Conservation (phyloP, 2,888 invertebrate genomes). For the Sabellastarte sp. region DNA sequence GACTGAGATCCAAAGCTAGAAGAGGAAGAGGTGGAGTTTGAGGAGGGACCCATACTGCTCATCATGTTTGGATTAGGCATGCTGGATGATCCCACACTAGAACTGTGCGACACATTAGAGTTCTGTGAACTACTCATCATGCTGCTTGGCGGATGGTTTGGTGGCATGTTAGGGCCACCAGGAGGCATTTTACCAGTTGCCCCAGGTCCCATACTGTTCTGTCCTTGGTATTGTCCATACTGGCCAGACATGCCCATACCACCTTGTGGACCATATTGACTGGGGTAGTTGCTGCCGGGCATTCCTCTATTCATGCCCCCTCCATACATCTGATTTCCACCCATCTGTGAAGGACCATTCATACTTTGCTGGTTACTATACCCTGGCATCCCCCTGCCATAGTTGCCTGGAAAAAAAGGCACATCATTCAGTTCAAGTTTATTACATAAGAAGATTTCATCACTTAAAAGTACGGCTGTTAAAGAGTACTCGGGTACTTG, state of each 20-base stretch:
- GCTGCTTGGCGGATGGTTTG: neutral
- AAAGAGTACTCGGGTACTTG: no score
- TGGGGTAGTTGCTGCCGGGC: conserved; percentile 6
- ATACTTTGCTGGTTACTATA: conserved; percentile 14
- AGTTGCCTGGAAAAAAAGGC: conserved; percentile 9
- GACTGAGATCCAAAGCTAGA: neutral
- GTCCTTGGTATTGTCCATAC: neutral
- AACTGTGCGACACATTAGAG: neutral
- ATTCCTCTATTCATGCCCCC: conserved; percentile 7
- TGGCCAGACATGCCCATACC: neutral
- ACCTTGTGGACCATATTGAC: neutral
- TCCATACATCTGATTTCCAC: conserved; percentile 17
- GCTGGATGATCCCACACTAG: neutral
- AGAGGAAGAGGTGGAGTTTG: neutral
- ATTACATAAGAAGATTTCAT: no score
- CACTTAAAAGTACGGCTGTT: no score
- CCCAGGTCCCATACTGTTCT: neutral
- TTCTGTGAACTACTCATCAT: neutral
- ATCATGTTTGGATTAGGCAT: neutral
- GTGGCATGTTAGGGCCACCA: neutral
- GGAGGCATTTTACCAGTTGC: no score
- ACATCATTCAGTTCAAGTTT: no score
- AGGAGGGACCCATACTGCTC: neutral
- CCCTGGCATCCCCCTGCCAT: conserved; percentile 10
- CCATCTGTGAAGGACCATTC: conserved; percentile 15